phyloP scores from a whole-genome alignment of 2,797 vertebrate species.

The Spinus olivaceus region DNA sequence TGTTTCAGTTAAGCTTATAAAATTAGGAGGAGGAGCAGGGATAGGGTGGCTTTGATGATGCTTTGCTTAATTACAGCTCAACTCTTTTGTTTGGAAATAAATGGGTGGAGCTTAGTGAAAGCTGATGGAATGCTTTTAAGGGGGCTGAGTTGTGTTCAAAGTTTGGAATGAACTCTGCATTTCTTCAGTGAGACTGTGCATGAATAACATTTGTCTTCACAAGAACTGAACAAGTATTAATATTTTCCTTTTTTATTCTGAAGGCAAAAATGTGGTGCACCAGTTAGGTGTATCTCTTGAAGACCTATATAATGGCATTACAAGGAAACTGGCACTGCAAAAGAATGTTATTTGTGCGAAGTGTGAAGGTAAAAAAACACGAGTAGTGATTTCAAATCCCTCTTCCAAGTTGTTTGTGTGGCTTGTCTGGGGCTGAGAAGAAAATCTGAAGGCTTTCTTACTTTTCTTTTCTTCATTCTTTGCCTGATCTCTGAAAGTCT shows the following conservation, averaged over 20 bases:
- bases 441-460: not conserved
- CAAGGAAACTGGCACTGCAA: constrained; percentile 91
- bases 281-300: constrained; percentile 89
- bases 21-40: not conserved
- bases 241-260: not conserved
- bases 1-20: not conserved
- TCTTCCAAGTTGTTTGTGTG: not conserved
- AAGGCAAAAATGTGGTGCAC: constrained; percentile 94
- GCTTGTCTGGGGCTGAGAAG: not conserved
- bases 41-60: constrained; percentile 15
- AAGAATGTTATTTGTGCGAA: constrained; percentile 94
- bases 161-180: not conserved
- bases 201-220: not conserved
- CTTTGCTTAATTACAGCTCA: constrained; percentile 29
- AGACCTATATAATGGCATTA: constrained; percentile 90
- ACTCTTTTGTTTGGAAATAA: not conserved
- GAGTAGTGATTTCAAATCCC: not conserved
- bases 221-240: not conserved
- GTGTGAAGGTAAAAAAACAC: constrained; percentile 84
- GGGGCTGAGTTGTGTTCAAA: constrained; percentile 2
- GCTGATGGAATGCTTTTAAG: constrained; percentile 37
- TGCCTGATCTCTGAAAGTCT: not conserved
- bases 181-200: constrained; percentile 44
- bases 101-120: constrained; percentile 28
- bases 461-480: not conserved